Conservation (phyloP, 2,113 vertebrate genomes). For the Chunga burmeisteri region DNA sequence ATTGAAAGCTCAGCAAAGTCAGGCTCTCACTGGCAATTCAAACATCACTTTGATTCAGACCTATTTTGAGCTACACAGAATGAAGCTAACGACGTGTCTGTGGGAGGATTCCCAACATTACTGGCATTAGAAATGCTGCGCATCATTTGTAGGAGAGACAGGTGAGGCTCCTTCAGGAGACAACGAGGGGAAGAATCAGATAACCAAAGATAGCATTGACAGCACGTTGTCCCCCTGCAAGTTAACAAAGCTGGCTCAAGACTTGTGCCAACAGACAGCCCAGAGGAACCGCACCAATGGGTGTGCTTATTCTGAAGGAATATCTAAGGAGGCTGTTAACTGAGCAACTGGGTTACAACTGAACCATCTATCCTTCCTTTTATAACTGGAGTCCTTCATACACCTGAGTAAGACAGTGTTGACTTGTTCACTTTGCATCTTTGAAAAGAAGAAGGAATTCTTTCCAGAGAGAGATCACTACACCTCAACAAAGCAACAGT, state of each 20-base stretch:
- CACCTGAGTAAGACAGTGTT: background rate
- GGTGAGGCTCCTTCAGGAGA: background rate
- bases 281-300: fast-evolving
- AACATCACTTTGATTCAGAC: background rate
- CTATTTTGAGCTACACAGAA: background rate
- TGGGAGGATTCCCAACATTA: fast-evolving
- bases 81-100: background rate
- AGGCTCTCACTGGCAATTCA: background rate
- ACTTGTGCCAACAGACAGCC: background rate
- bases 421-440: background rate
- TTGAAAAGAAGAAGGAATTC: background rate
- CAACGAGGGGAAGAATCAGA: fast-evolving
- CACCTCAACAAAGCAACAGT: background rate
- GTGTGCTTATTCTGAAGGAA: background rate
- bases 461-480: background rate
- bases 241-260: background rate
- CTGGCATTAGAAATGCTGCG: background rate
- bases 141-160: background rate
- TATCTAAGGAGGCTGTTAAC: background rate
- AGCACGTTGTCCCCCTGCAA: background rate
- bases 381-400: background rate
- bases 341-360: background rate
- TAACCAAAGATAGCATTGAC: background rate
- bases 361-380: background rate
- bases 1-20: background rate